Conservation (phyloP, 1,140 invertebrate genomes). For the Armadillidium nasatum region DNA sequence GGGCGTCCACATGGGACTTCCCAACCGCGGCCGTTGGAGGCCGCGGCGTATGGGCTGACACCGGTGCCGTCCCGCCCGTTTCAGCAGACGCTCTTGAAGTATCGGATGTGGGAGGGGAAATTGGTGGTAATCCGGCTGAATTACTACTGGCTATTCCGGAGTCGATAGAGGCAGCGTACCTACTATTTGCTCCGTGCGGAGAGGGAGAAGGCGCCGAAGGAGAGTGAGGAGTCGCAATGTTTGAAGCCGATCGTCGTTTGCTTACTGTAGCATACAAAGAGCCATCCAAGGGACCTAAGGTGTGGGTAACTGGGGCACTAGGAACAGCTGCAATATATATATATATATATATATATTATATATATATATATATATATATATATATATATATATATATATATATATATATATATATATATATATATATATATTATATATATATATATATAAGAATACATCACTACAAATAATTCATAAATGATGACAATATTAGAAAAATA, state of each 20-base stretch:
- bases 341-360: neutral
- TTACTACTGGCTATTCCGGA: slow-evolving; percentile 63
- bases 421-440: neutral
- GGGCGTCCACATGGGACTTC: slow-evolving; percentile 44
- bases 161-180: slow-evolving; percentile 76
- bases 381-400: neutral
- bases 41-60: slow-evolving; percentile 33
- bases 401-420: slow-evolving; percentile 5
- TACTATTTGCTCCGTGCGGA: slow-evolving; percentile 51
- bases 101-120: slow-evolving; percentile 43
- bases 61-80: slow-evolving; percentile 32
- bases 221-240: slow-evolving; percentile 35
- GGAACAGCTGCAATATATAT: neutral
- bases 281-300: slow-evolving; percentile 77
- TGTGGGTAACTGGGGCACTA: slow-evolving; percentile 52
- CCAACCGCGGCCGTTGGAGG: slow-evolving; percentile 23
- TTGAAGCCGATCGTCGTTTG: slow-evolving; percentile 49
- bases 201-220: slow-evolving; percentile 35
- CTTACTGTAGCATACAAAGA: slow-evolving; percentile 79
- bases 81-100: slow-evolving; percentile 35
- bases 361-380: neutral
- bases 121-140: slow-evolving; percentile 38
- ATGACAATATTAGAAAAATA: too few species aligned
- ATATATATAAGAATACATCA: neutral
- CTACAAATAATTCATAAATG: too few species aligned